Percentiles rank a stretch among this genome's conserved stretches.
Evolutionary conservation across 2,888 invertebrate species (phyloP).

Genomic region (Seira ritae): DNA sequence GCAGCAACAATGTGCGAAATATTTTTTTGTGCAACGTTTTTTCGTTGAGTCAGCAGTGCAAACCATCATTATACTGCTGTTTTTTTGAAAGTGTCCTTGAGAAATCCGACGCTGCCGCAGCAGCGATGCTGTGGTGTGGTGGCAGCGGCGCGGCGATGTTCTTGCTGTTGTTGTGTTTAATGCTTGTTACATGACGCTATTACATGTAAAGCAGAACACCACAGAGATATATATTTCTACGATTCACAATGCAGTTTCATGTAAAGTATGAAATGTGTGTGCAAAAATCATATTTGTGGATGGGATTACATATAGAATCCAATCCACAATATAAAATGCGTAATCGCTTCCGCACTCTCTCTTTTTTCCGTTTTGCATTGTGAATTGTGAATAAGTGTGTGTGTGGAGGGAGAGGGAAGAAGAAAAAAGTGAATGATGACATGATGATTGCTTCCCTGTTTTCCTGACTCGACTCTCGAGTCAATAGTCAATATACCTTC

Average conservation of each 20-base stretch:
- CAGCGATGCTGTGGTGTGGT: not conserved
- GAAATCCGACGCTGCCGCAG: constrained; percentile 3
- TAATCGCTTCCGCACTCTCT: constrained; percentile 65
- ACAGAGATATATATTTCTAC: not conserved
- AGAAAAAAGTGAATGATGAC: constrained; percentile 28
- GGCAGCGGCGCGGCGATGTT: not conserved
- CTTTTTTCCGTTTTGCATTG: constrained; percentile 55
- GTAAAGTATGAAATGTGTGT: too few species aligned
- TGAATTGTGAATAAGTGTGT: constrained; percentile 8
- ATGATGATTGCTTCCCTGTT: constrained; percentile 54
- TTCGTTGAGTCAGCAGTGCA: not conserved
- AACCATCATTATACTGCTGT: not conserved
- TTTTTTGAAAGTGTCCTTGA: constrained; percentile 37
- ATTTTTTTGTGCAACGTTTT: too few species aligned
- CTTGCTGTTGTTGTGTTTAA: constrained; percentile 13
- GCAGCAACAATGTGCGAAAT: not conserved
- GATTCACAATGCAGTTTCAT: not conserved
- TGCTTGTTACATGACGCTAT: too few species aligned
- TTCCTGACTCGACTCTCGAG: not conserved
- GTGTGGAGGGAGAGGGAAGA: not conserved
- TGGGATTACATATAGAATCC: too few species aligned
- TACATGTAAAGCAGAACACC: not conserved
- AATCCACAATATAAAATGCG: not conserved
- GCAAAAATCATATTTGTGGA: too few species aligned
- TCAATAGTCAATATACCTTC: not conserved